These are phyloP conservation scores for Hydropotes inermis DNA, from an alignment of 2,113 vertebrate species.

Conservation along the genomic window DNA sequence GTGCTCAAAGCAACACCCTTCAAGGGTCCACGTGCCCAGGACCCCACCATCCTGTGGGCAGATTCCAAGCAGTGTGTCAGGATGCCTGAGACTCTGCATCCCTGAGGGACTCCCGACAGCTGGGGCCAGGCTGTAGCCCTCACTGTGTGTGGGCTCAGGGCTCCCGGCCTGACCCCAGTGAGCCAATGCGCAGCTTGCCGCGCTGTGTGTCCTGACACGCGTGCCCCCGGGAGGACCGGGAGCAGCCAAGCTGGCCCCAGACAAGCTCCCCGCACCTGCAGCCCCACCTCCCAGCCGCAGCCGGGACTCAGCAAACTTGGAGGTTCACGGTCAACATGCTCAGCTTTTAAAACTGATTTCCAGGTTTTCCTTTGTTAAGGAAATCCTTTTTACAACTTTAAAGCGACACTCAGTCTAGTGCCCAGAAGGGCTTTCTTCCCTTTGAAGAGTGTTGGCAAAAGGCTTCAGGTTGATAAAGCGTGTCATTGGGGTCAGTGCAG, in stretches of 20 bases:
- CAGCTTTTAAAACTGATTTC: not conserved
- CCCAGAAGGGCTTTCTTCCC: not conserved
- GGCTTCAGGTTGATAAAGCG: fast-evolving
- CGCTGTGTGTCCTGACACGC: not conserved
- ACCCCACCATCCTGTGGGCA: fast-evolving
- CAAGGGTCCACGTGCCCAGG: fast-evolving
- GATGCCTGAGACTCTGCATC: not conserved
- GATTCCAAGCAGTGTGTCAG: fast-evolving
- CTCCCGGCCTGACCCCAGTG: not conserved
- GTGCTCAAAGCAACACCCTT: fast-evolving
- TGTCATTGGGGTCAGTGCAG: fast-evolving
- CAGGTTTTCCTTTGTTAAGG: no score
- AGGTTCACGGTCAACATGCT: fast-evolving
- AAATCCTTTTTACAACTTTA: not conserved
- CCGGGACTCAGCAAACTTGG: fast-evolving
- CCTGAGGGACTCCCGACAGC: no score
- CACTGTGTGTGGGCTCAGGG: fast-evolving
- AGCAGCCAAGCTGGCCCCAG: fast-evolving
- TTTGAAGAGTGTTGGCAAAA: not conserved
- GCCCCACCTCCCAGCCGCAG: fast-evolving
- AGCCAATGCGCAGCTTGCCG: fast-evolving
- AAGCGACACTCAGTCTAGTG: not conserved
- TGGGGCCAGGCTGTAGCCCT: fast-evolving
- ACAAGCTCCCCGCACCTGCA: fast-evolving
- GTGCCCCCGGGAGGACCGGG: no score